phyloP scores from a whole-genome alignment of 2,113 vertebrate species.

The Hydrochoerus hydrochaeris region DNA sequence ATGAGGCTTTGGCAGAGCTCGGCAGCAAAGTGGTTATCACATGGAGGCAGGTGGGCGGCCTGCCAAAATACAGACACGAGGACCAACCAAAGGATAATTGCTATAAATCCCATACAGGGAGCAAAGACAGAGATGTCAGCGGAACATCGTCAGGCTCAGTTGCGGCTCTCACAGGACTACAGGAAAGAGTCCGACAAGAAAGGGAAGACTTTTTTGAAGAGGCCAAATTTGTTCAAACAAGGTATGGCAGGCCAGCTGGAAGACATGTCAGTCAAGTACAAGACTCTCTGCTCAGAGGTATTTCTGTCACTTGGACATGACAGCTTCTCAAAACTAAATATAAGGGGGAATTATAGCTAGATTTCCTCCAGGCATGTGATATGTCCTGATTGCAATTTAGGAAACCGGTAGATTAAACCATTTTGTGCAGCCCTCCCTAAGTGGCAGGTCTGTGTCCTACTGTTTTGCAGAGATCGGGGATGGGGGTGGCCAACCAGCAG shows the following conservation, averaged over 20 bases:
- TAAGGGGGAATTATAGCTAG: conserved; percentile 50
- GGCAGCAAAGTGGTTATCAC: conserved; percentile 8
- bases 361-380: conserved; percentile 31
- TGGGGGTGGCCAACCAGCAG: not conserved
- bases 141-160: not conserved
- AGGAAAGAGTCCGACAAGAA: conserved; percentile 48
- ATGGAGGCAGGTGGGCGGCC: not conserved
- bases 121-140: conserved; percentile 58
- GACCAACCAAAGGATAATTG: conserved; percentile 67
- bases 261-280: conserved; percentile 56
- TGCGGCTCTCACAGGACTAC: conserved; percentile 4
- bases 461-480: not conserved
- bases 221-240: conserved; percentile 67
- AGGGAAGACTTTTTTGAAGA: conserved; percentile 59
- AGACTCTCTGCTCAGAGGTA: conserved; percentile 54
- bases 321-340: conserved; percentile 58
- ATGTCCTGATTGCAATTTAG: not conserved
- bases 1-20: conserved; percentile 11
- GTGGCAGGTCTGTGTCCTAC: not conserved
- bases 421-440: not conserved
- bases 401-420: not conserved
- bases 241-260: conserved; percentile 67
- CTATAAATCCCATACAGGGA: conserved; percentile 37
- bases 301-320: conserved; percentile 61
- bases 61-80: conserved; percentile 59